Base-by-base conservation (phyloP, 2,888 invertebrate species). In the Cephonodes hylas region DNA sequence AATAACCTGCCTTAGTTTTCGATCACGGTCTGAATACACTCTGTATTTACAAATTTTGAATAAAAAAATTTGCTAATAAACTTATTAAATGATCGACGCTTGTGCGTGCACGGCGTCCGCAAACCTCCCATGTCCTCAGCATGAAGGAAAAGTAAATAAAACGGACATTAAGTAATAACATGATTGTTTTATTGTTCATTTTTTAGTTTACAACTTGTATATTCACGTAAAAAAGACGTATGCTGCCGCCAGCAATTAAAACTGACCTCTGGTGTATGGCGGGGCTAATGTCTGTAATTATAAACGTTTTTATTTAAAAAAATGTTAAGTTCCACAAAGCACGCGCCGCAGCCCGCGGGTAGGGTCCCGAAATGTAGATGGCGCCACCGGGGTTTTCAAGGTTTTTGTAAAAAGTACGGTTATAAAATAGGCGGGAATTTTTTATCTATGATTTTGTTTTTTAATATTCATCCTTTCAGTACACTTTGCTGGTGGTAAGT, bases 221-320 rank as follows among this genome's bases (percentile, higher is more conserved):
- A 31, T 53, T 53, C 27, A 53, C 18, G 31, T 53, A 59, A 59
- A 23, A 42, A 59, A 53, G 48, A 53, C 42, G 61, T 57, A 44
- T 65, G 64, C 82, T 83, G 82, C 87, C 82, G 79, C 80, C 84
- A 70, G 70, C 83, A 86, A 89, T 89, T 88, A 90, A 72, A 70
- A 66, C 63, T 69, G 70, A 79, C 89, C 87, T 76, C 88, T 85
- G 88, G 77, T 83, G 77, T 89, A 89, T 89, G 88, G 85, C 74
- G 74, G 62, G 64, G 68, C 81, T 84, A 86, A 90, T 84, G 78
- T 76, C 87, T 78, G 83, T 89, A 87, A 91, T 91, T 91, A 91
- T 81, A 82, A 81, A 69, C 67, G 77, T 81, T 85, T 88, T 87
- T 85, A 77, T 81, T 79, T 78, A 80, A 80, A 80, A 83, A 81